phyloP scores from a whole-genome alignment of 2,113 vertebrate genomes.

The Myrmophylax atrothorax region DNA sequence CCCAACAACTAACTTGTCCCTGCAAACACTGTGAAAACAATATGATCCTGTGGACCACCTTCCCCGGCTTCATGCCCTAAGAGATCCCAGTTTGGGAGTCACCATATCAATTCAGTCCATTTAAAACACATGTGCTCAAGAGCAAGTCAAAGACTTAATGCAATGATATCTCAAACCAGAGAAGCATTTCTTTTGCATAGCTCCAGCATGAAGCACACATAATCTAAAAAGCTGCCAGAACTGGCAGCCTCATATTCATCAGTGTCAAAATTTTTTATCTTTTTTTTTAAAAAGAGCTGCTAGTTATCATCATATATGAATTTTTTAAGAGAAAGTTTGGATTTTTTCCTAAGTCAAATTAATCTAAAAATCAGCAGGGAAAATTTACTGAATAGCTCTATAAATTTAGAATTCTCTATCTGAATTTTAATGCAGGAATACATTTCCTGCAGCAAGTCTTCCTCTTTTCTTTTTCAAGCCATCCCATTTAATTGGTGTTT shows the following conservation, averaged over 20 bases:
- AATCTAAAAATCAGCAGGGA: constrained; percentile 9
- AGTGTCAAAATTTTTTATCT: neutral
- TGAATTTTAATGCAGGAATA: constrained; percentile 8
- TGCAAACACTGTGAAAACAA: neutral
- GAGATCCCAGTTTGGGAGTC: neutral
- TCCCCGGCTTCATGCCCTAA: neutral
- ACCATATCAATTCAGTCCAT: neutral
- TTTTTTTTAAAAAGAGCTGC: neutral
- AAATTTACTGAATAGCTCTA: neutral
- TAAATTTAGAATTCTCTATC: neutral
- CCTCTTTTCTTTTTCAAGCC: neutral
- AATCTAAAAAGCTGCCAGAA: neutral
- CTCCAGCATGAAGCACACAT: neutral
- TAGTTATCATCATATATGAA: neutral
- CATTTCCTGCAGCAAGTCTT: neutral
- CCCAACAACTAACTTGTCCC: neutral
- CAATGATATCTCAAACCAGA: neutral
- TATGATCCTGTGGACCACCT: fast-evolving
- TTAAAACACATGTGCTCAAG: neutral
- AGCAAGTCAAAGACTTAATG: neutral
- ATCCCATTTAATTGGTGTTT: neutral
- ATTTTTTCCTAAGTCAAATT: neutral
- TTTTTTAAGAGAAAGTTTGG: neutral
- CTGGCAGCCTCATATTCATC: neutral
- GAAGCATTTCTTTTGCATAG: neutral